These are phyloP conservation scores for Drosophila barbarae DNA, from an alignment of 2,888 invertebrate species.

Conservation along the genomic window DNA sequence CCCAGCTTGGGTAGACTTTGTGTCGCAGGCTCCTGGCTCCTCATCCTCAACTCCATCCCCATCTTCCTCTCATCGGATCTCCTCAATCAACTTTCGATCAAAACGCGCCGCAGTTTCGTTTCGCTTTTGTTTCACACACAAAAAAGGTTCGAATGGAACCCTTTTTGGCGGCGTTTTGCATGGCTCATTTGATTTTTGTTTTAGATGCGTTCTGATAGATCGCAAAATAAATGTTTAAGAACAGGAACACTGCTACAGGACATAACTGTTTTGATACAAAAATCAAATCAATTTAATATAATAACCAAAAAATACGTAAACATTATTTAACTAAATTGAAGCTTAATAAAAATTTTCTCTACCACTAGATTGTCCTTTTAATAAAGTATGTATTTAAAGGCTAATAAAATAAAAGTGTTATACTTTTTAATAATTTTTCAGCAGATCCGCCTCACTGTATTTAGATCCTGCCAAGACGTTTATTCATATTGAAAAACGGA, in stretches of 20 bases:
- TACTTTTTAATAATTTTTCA: neutral
- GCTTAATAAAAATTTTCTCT: no score
- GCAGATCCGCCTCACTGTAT: conserved; percentile 43
- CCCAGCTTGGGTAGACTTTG: conserved; percentile 59
- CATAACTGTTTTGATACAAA: no score
- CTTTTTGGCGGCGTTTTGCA: conserved; percentile 69
- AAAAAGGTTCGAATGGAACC: conserved; percentile 46
- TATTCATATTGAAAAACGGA: conserved; percentile 69
- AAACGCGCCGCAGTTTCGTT: conserved; percentile 57
- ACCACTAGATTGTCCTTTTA: neutral
- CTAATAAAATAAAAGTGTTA: no score
- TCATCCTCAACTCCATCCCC: no score
- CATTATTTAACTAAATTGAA: neutral
- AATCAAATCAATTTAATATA: no score
- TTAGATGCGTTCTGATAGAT: conserved; percentile 67
- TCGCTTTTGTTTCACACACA: conserved; percentile 58
- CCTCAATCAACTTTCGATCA: conserved; percentile 74
- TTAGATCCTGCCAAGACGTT: conserved; percentile 40
- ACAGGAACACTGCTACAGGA: conserved; percentile 45
- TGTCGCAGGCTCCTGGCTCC: conserved; percentile 63
- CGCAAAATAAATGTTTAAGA: conserved; percentile 31
- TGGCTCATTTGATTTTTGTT: conserved; percentile 70
- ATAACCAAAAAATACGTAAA: neutral
- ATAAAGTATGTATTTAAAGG: neutral
- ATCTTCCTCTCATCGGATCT: conserved; percentile 20